Evolutionary conservation across 2,113 vertebrate genomes (phyloP).

Genomic region (Vulpes ferrilata): DNA sequence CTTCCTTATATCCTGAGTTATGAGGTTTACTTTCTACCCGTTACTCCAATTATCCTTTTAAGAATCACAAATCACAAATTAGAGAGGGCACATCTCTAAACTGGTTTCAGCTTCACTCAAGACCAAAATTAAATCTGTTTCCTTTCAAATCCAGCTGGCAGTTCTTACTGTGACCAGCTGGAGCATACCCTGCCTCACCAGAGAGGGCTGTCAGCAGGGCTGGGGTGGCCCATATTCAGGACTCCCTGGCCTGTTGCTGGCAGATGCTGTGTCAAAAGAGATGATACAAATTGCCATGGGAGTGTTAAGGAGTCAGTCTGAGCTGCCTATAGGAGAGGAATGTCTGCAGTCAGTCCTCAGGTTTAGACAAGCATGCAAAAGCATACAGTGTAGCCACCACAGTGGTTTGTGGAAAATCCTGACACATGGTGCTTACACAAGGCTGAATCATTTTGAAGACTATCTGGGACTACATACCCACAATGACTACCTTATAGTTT

Average conservation of each 20-base stretch:
- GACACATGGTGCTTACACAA: background rate
- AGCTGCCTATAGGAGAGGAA: background rate
- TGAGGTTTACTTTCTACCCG: background rate
- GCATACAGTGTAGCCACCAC: rapidly evolving
- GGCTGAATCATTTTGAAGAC: background rate
- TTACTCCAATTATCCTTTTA: slow-evolving; percentile 20
- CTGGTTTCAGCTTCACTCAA: slow-evolving; percentile 20
- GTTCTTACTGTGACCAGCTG: slow-evolving; percentile 26
- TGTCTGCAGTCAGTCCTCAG: background rate
- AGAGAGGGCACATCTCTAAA: background rate
- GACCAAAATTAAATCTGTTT: slow-evolving; percentile 55
- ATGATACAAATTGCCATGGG: background rate
- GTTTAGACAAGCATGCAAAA: background rate
- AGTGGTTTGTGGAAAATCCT: too few species aligned
- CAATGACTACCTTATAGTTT: rapidly evolving
- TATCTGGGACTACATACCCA: background rate
- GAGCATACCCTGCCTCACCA: background rate
- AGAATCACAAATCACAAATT: background rate
- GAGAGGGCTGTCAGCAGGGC: background rate
- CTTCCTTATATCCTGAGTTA: background rate
- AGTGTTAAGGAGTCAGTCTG: background rate
- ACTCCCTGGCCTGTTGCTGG: background rate
- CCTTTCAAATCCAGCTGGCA: slow-evolving; percentile 57
- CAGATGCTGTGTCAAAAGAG: slow-evolving; percentile 6
- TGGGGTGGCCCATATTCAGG: background rate